Evolutionary conservation across 2,888 invertebrate species (phyloP), one percentile per base, ranked within the genome.

Genomic region (Heliothis peltigera): DNA sequence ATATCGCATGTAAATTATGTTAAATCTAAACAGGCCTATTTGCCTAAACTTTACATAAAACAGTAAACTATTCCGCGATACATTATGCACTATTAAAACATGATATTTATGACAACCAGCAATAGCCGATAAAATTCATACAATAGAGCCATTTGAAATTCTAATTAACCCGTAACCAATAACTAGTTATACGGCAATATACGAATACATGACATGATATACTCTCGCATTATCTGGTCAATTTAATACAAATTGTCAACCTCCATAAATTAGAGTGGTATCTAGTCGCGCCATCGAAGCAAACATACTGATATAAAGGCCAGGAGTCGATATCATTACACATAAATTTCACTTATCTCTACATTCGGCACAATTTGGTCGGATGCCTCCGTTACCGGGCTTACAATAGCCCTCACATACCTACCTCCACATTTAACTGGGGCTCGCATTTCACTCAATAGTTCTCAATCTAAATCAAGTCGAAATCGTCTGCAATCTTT

Each of bases 281-380:
- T 91, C 91, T 87, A 75, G 80, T 81, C 81, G 79, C 84, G 84
- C 82, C 85, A 91, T 91, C 90, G 87, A 89, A 90, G 83, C 89
- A 89, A 90, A 91, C 89, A 88, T 85, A 91, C 87, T 86, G 90
- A 91, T 90, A 87, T 84, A 86, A 88, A 87, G 91, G 91, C 84
- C 89, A 88, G 79, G 83, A 91, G 91, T 91, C 90, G 91, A 89
- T 91, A 91, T 91, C 90, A 88, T 91, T 91, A 88, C 87, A 88
- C 92, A 92, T 92, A 92, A 92, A 92, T 92, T 91, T 86, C 87
- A 91, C 88, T 91, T 92, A 92, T 92, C 92, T 91, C 80, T 82
- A 88, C 89, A 87, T 89, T 91, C 83, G 85, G 87, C 84, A 89
- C 88, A 89, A 90, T 91, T 91, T 90, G 88, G 90, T 89, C 83